phyloP scores from a whole-genome alignment of 2,113 vertebrate genomes.

The Erythrolamprus reginae region DNA sequence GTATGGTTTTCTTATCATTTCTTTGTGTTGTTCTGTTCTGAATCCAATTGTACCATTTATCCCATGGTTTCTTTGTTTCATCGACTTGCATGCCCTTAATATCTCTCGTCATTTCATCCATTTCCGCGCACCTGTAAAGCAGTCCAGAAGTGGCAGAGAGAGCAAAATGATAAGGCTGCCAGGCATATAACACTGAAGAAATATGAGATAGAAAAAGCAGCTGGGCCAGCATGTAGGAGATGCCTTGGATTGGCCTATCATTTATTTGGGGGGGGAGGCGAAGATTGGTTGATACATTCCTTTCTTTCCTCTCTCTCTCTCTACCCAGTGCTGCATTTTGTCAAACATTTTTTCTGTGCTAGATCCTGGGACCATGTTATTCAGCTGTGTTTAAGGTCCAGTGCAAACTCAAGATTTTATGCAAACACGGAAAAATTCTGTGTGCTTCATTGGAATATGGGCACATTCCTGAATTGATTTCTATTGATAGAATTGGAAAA shows the following conservation, averaged over 20 bases:
- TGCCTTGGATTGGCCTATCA: not conserved
- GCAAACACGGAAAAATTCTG: not conserved
- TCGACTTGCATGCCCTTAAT: too few relatives aligned
- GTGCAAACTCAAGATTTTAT: not conserved
- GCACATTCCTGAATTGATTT: not conserved
- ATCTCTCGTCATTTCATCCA: too few relatives aligned
- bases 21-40: too few relatives aligned
- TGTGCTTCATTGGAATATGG: not conserved
- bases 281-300: not conserved
- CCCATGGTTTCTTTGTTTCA: too few relatives aligned
- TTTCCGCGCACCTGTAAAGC: too few relatives aligned
- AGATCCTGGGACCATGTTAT: too few relatives aligned
- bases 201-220: not conserved
- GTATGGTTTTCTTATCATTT: too few relatives aligned
- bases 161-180: not conserved
- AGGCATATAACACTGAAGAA: not conserved
- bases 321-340: not conserved
- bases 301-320: not conserved
- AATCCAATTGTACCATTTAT: too few relatives aligned
- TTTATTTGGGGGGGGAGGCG: not conserved
- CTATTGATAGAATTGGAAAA: not conserved
- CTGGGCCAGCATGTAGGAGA: not conserved
- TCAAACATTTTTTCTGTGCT: not conserved
- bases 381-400: not conserved
- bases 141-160: not conserved